These are phyloP conservation scores for Porites lutea DNA, from an alignment of 64 coral and sea anemone species.

Conservation along the genomic window DNA sequence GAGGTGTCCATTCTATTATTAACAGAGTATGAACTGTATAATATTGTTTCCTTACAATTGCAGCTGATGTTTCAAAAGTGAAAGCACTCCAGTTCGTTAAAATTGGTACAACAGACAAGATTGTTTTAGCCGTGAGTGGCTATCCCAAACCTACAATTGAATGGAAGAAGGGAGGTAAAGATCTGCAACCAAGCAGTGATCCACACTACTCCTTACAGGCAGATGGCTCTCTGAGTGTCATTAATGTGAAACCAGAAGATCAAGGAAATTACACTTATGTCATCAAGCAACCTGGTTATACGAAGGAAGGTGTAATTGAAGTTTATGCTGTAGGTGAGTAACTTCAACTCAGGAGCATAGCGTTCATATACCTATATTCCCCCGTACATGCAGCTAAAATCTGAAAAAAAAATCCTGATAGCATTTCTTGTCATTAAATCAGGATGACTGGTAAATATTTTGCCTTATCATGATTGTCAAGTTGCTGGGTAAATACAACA, in stretches of 20 bases:
- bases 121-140: not conserved
- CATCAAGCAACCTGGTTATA: not conserved
- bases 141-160: constrained; percentile 36
- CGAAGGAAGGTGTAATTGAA: constrained; percentile 1
- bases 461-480: no score
- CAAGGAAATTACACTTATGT: constrained; percentile 28
- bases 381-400: no score
- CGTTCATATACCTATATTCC: no score
- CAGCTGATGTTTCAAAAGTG: constrained; percentile 12
- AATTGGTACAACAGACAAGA: constrained; percentile 16
- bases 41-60: not conserved
- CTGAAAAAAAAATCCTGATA: no score
- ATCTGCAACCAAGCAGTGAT: not conserved
- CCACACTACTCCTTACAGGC: not conserved
- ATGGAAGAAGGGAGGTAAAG: constrained; percentile 18
- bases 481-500: no score
- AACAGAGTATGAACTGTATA: not conserved
- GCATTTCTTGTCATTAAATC: no score
- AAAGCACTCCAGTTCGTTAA: not conserved
- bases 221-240: constrained; percentile 33
- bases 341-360: no score
- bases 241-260: constrained; percentile 11
- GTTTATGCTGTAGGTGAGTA: constrained; percentile 52
- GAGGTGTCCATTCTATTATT: no score
- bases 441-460: no score